Conservation (phyloP, 2,113 vertebrate species). For the Otis tarda region DNA sequence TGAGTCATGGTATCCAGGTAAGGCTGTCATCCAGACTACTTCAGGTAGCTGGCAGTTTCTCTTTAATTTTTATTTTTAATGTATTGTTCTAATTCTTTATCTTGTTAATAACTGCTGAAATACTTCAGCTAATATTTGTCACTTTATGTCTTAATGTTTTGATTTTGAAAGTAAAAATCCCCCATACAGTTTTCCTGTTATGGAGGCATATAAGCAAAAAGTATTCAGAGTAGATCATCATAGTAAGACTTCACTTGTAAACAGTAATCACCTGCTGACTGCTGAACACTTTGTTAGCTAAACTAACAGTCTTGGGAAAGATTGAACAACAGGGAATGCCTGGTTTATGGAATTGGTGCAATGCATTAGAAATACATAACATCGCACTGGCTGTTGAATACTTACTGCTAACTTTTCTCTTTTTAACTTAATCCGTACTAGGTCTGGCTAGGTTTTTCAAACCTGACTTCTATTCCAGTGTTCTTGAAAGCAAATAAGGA, state of each 20-base stretch:
- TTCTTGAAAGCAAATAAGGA: conserved; percentile 9
- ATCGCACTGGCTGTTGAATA: neutral
- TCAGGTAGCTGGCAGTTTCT: neutral
- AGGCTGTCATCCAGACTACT: neutral
- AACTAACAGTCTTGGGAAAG: neutral
- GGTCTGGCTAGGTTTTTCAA: neutral
- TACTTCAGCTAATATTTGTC: neutral
- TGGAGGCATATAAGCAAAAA: neutral
- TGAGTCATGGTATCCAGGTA: neutral
- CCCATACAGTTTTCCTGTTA: neutral
- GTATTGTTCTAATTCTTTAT: neutral
- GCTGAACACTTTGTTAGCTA: neutral
- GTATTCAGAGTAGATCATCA: neutral
- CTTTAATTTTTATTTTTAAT: neutral
- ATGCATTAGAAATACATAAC: neutral
- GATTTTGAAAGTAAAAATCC: neutral
- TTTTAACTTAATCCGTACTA: neutral
- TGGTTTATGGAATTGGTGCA: neutral
- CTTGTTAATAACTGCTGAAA: neutral
- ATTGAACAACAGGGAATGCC: neutral
- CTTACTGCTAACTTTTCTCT: neutral
- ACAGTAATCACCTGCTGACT: neutral
- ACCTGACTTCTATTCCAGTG: neutral
- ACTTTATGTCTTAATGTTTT: neutral
- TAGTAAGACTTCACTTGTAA: neutral